phyloP scores from a whole-genome alignment of 53 echinoderm and acorn worm genomes.

The Apostichopus leukothele region DNA sequence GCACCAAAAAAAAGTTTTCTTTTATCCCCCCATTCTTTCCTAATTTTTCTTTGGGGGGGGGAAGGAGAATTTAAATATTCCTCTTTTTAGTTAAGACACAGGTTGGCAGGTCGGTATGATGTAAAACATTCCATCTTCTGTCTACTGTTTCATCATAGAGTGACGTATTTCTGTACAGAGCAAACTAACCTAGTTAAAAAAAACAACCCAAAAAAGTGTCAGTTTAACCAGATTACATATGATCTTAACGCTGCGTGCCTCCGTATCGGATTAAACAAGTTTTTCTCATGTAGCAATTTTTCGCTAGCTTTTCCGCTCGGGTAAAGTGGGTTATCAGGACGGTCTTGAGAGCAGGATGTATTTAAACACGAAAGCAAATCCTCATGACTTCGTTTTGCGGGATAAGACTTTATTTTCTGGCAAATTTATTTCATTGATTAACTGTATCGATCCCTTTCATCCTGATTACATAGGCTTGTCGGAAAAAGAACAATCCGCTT shows the following conservation, averaged over 20 bases:
- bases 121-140: too few relatives aligned
- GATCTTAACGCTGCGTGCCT: background rate
- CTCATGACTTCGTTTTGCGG: background rate
- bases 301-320: background rate
- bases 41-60: too few relatives aligned
- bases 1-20: too few relatives aligned
- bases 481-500: background rate
- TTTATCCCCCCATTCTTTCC: too few relatives aligned
- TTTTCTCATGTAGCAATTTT: background rate
- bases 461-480: background rate
- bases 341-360: background rate
- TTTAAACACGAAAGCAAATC: background rate
- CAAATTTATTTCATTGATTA: background rate
- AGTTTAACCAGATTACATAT: background rate
- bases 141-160: too few relatives aligned
- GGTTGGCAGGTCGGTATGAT: too few relatives aligned
- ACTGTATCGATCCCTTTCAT: background rate
- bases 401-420: background rate
- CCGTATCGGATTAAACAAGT: background rate
- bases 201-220: too few relatives aligned
- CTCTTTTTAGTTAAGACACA: too few relatives aligned
- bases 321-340: background rate
- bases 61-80: too few relatives aligned
- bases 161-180: too few relatives aligned
- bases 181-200: too few relatives aligned